phyloP scores from a whole-genome alignment of 2,797 vertebrate species.

The Smutsia temminckii region DNA sequence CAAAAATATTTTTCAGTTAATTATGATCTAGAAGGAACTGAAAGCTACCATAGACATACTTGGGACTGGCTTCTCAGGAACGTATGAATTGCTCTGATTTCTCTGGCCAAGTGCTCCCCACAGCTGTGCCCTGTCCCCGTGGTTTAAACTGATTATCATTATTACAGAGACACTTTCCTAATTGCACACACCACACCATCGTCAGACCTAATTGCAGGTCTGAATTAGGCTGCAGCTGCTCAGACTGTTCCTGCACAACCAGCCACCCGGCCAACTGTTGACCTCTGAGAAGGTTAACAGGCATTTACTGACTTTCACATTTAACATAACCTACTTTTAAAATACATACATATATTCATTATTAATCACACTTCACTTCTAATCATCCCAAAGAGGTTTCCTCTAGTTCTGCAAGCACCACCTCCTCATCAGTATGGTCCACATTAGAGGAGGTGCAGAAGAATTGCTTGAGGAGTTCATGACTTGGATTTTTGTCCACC shows the following conservation, averaged over 20 bases:
- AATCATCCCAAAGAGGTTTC: constrained; percentile 51
- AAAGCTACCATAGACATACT: background rate
- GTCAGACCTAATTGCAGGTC: constrained; percentile 58
- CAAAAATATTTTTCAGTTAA: background rate
- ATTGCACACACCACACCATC: constrained; percentile 39
- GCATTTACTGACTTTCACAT: constrained; percentile 76
- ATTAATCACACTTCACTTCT: constrained; percentile 63
- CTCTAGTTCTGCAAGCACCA: background rate
- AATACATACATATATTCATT: constrained; percentile 75
- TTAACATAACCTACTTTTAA: constrained; percentile 71
- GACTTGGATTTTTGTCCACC: background rate
- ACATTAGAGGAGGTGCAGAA: background rate
- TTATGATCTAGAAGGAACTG: background rate
- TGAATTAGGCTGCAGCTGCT: constrained; percentile 36
- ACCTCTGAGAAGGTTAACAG: constrained; percentile 74
- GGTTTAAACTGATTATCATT: constrained; percentile 60
- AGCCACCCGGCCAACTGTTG: constrained; percentile 41
- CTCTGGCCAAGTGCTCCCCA: background rate
- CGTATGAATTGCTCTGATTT: background rate
- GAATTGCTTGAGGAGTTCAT: background rate
- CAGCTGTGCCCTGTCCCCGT: constrained; percentile 68
- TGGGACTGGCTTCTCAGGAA: background rate
- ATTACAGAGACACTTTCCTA: constrained; percentile 63
- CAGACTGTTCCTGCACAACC: constrained; percentile 30
- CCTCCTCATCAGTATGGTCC: background rate